These are phyloP conservation scores for Chrysoperla carnea DNA, from an alignment of 1,140 invertebrate genomes.

Conservation along the genomic window DNA sequence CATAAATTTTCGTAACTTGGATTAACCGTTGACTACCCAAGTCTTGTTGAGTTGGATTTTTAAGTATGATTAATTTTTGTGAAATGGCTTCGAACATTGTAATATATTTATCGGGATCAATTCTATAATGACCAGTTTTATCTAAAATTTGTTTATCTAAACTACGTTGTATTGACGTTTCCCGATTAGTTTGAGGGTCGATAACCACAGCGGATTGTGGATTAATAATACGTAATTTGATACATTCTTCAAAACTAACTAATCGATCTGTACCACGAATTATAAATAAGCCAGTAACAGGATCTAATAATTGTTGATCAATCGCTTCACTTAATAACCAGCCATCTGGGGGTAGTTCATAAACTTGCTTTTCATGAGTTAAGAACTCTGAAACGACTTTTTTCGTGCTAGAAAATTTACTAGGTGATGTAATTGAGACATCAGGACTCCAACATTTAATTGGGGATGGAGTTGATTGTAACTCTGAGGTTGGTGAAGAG, in stretches of 20 bases:
- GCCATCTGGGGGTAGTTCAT: conserved; percentile 62
- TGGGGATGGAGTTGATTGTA: no score
- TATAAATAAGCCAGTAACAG: conserved; percentile 62
- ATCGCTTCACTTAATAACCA: conserved; percentile 67
- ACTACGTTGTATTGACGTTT: conserved; percentile 51
- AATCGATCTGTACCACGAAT: conserved; percentile 73
- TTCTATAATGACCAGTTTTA: conserved; percentile 51
- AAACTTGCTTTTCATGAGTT: conserved; percentile 29
- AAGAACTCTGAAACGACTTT: conserved; percentile 19
- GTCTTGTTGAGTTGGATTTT: conserved; percentile 29
- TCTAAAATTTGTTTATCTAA: conserved; percentile 65
- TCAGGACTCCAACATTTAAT: no score
- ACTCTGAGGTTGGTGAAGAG: not conserved
- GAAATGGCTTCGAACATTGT: conserved; percentile 68
- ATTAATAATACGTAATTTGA: conserved; percentile 71
- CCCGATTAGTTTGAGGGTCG: conserved; percentile 49
- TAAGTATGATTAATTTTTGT: conserved; percentile 42
- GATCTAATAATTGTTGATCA: conserved; percentile 57
- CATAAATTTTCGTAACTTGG: conserved; percentile 38
- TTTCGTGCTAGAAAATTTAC: conserved; percentile 15
- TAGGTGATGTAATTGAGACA: not conserved
- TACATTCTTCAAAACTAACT: conserved; percentile 73
- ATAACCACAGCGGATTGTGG: conserved; percentile 59
- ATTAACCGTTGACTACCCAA: conserved; percentile 28
- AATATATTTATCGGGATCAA: conserved; percentile 27